Conservation (phyloP, 2,797 vertebrate genomes). For the Phoeniculus purpureus region DNA sequence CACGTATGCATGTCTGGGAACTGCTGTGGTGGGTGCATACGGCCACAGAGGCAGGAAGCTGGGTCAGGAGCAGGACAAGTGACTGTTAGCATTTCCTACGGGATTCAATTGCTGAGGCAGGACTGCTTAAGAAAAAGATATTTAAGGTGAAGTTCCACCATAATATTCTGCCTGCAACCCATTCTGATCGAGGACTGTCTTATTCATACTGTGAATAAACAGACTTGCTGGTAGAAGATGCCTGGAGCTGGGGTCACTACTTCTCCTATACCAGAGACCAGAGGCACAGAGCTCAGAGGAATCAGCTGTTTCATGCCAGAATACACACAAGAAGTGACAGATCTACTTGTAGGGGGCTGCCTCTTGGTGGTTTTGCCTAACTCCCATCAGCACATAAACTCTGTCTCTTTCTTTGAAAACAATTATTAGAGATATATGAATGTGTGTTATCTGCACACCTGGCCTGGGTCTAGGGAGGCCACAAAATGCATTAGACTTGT, state of each 20-base stretch:
- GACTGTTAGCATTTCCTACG: background rate
- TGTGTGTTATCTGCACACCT: background rate
- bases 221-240: background rate
- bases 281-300: background rate
- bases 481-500: conserved; percentile 6
- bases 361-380: background rate
- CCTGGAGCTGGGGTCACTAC: background rate
- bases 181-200: background rate
- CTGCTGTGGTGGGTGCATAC: background rate
- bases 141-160: background rate
- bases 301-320: background rate
- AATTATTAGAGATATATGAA: background rate
- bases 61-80: background rate
- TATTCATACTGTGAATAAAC: background rate
- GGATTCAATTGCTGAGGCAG: background rate
- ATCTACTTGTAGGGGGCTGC: background rate
- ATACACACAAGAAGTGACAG: background rate
- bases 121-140: background rate
- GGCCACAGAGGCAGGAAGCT: background rate
- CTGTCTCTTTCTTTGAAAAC: background rate
- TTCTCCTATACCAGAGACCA: background rate
- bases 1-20: background rate
- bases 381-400: background rate
- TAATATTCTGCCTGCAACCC: background rate
- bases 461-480: background rate